phyloP scores from a whole-genome alignment of 2,888 invertebrate genomes.

The Cataglyphis cursor region DNA sequence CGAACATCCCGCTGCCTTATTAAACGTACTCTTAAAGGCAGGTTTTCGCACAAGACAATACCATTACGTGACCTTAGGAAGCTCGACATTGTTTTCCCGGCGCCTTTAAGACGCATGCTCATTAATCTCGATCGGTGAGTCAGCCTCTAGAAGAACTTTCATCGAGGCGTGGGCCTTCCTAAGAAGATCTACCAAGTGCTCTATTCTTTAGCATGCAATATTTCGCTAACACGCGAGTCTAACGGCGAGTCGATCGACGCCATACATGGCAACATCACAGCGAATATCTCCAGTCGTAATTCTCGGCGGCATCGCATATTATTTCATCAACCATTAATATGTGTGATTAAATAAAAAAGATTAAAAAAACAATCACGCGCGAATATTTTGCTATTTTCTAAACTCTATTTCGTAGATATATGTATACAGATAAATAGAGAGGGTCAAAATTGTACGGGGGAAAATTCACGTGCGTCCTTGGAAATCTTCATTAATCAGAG shows the following conservation, averaged over 20 bases:
- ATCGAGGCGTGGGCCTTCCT: conserved; percentile 74
- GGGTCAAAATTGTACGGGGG: not conserved
- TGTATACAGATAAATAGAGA: not conserved
- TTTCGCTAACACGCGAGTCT: conserved; percentile 25
- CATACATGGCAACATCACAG: conserved; percentile 33
- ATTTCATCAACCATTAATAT: not conserved
- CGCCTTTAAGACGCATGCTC: conserved; percentile 76
- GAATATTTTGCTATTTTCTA: not conserved
- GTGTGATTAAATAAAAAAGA: not conserved
- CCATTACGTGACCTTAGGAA: conserved; percentile 68
- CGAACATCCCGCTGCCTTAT: conserved; percentile 50
- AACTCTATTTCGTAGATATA: not conserved
- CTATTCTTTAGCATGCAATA: conserved; percentile 33
- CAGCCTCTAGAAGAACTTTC: conserved; percentile 75
- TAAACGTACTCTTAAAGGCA: conserved; percentile 59
- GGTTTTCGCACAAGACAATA: conserved; percentile 74
- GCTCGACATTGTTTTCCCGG: conserved; percentile 74
- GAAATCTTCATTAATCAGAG: conserved; percentile 44
- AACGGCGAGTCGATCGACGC: conserved; percentile 19
- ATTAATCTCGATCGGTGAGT: conserved; percentile 80
- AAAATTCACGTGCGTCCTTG: not conserved
- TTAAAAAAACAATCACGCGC: not conserved
- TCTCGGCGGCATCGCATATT: not conserved
- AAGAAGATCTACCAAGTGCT: conserved; percentile 39
- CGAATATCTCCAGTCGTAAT: not conserved